Conservation (phyloP, 1,140 invertebrate genomes). For the Battus philenor region DNA sequence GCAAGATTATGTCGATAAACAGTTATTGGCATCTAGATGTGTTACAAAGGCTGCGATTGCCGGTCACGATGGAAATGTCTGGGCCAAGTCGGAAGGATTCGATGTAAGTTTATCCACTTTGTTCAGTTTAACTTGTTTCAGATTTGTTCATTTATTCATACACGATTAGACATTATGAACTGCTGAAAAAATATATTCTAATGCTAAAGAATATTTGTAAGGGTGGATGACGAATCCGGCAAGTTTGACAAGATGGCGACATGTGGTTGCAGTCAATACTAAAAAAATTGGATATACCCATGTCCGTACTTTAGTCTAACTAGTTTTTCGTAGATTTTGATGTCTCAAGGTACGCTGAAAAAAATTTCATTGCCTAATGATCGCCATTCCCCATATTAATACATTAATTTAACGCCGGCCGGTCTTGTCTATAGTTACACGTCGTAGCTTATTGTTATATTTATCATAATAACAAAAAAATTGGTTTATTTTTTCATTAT, state of each 20-base stretch:
- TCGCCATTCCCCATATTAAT: not conserved
- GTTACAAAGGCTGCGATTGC: conserved; percentile 95
- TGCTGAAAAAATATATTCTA: conserved; percentile 18
- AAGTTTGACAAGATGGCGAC: conserved; percentile 76
- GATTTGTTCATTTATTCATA: conserved; percentile 25
- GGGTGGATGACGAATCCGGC: conserved; percentile 60
- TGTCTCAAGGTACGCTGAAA: not conserved
- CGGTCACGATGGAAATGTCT: conserved; percentile 95
- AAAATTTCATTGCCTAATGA: not conserved
- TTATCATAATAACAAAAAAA: no score
- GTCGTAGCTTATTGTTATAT: conserved; percentile 21
- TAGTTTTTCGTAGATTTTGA: not conserved
- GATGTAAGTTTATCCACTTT: conserved; percentile 84
- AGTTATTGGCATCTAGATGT: conserved; percentile 94
- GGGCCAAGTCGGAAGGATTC: conserved; percentile 95
- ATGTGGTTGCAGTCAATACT: conserved; percentile 60
- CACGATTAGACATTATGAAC: conserved; percentile 23
- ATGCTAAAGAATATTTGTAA: conserved; percentile 15
- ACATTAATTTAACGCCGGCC: conserved; percentile 28
- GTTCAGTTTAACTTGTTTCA: conserved; percentile 41
- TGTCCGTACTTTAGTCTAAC: not conserved
- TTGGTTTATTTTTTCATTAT: no score
- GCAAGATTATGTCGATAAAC: conserved; percentile 98
- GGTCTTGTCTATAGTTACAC: conserved; percentile 34
- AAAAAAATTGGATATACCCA: conserved; percentile 30